A percentile compares a stretch with the other conserved stretches of the same genome.
Conservation (phyloP, 2,113 vertebrate genomes). For the Alligator sinensis region DNA sequence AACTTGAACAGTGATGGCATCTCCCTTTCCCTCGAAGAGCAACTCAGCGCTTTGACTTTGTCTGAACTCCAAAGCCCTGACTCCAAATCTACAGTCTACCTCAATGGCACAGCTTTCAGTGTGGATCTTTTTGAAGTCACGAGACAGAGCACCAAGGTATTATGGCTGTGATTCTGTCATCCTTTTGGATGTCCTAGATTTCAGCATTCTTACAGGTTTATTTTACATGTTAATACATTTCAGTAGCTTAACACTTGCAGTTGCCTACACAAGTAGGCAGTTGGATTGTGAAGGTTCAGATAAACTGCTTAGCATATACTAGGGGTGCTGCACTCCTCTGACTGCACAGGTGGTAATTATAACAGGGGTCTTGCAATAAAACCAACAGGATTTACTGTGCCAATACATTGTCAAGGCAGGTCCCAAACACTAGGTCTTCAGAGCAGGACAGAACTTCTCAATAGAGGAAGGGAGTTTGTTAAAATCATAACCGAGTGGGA, state of each 20-base stretch:
- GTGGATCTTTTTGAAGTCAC: constrained; percentile 85
- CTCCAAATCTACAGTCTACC: constrained; percentile 80
- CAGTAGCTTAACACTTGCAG: background rate
- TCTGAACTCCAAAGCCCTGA: constrained; percentile 78
- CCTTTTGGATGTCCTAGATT: background rate
- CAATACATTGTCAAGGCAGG: background rate
- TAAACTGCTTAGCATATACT: background rate
- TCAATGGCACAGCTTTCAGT: constrained; percentile 87
- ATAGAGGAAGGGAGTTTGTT: background rate
- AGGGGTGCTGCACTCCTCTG: background rate
- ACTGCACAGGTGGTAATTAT: background rate
- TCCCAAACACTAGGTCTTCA: background rate
- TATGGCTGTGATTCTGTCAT: background rate
- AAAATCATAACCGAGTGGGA: background rate
- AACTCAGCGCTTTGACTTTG: constrained; percentile 89
- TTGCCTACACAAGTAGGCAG: background rate
- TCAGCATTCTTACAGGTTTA: background rate
- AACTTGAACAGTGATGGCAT: constrained; percentile 90
- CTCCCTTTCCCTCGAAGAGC: constrained; percentile 90
- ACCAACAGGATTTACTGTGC: background rate
- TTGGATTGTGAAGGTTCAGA: background rate
- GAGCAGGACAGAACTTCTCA: background rate
- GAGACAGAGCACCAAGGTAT: constrained; percentile 91
- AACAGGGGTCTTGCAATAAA: background rate
- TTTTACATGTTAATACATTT: background rate